Percentiles rank a stretch among this genome's conserved stretches.
These are phyloP conservation scores for Habrosyne pyritoides DNA, from an alignment of 2,888 invertebrate genomes.

Conservation along the genomic window DNA sequence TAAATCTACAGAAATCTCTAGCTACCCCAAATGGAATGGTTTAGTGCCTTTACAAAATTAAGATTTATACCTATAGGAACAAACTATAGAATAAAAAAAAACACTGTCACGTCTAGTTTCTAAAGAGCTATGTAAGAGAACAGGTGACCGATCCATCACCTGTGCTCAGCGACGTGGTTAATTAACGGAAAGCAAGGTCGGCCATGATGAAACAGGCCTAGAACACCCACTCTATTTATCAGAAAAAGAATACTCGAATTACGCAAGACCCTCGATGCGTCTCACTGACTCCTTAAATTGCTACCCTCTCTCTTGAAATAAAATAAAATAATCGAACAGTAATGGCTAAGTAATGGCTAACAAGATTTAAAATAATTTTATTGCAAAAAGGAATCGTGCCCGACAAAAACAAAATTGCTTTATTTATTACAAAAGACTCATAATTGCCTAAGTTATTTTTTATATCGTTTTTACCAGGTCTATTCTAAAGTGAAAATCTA, in stretches of 20 bases:
- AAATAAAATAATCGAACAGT: background rate
- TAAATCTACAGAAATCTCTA: no score
- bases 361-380: conserved; percentile 2
- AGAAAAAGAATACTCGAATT: conserved; percentile 52
- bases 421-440: background rate
- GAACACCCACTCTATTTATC: conserved; percentile 64
- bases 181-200: conserved; percentile 80
- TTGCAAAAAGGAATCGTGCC: conserved; percentile 1
- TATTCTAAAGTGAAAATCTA: background rate
- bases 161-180: conserved; percentile 68
- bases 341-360: background rate
- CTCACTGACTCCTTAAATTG: conserved; percentile 29
- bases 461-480: background rate
- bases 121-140: conserved; percentile 37
- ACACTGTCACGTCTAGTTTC: conserved; percentile 34
- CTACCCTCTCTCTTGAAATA: conserved; percentile 14
- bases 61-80: no score
- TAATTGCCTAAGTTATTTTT: background rate
- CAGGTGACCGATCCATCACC: conserved; percentile 81
- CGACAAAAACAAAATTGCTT: conserved; percentile 1
- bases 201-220: conserved; percentile 63
- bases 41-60: no score
- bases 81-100: background rate
- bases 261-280: conserved; percentile 42
- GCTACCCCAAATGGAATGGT: no score